These are phyloP conservation scores for Ecdyonurus torrentis DNA, from an alignment of 2,888 invertebrate genomes.

Conservation along the genomic window DNA sequence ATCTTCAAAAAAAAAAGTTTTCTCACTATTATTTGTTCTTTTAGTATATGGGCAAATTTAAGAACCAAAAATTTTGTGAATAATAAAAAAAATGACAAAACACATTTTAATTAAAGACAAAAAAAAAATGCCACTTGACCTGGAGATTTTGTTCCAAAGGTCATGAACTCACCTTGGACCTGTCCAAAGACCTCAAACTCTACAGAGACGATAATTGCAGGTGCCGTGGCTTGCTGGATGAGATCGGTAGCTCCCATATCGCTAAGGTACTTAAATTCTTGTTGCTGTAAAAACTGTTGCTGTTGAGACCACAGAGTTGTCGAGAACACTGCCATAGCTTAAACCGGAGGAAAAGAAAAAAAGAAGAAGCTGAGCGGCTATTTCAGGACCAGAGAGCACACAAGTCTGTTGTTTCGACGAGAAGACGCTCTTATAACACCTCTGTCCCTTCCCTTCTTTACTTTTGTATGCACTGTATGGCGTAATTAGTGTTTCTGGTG, in stretches of 20 bases:
- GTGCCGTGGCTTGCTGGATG: conserved; percentile 1
- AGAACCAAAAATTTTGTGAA: too few relatives aligned
- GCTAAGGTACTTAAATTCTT: not conserved
- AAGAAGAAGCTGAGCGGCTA: not conserved
- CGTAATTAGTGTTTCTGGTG: not conserved
- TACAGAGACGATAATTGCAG: conserved; percentile 42
- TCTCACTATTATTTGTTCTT: too few relatives aligned
- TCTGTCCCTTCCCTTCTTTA: not conserved
- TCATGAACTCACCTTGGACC: conserved; percentile 59
- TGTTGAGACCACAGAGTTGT: not conserved
- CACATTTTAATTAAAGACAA: too few relatives aligned
- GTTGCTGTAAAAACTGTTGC: not conserved
- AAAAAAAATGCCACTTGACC: too few relatives aligned
- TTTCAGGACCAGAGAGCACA: not conserved
- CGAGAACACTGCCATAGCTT: not conserved
- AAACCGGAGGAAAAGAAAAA: not conserved
- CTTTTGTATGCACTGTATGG: not conserved
- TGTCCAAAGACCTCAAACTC: conserved; percentile 84
- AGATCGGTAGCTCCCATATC: not conserved
- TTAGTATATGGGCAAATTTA: too few relatives aligned
- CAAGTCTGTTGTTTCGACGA: not conserved
- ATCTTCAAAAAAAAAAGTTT: too few relatives aligned
- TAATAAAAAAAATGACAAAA: too few relatives aligned
- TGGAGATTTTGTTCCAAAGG: not conserved
- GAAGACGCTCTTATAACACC: not conserved